Conservation (phyloP, 2,797 vertebrate species). For the Siniperca scherzeri region DNA sequence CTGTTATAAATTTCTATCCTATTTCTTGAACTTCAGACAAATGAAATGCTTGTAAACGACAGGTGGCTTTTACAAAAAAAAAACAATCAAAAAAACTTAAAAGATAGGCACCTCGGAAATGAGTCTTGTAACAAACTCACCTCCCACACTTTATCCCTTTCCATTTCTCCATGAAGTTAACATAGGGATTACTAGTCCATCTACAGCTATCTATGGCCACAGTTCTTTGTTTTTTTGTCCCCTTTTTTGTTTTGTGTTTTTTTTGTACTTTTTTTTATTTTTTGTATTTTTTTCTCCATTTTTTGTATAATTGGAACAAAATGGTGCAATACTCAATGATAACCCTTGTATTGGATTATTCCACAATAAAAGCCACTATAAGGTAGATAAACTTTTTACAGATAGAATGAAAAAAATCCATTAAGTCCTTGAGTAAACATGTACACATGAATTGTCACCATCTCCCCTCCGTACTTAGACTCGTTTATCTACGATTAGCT, state of each 20-base stretch:
- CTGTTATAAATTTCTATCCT: constrained; percentile 76
- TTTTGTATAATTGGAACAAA: constrained; percentile 85
- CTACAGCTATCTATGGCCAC: constrained; percentile 94
- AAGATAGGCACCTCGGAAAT: constrained; percentile 88
- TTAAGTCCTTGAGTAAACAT: constrained; percentile 99
- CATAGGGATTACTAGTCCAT: constrained; percentile 87
- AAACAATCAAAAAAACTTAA: constrained; percentile 53
- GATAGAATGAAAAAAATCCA: constrained; percentile 87
- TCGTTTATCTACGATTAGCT: constrained; percentile 87
- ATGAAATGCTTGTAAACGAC: constrained; percentile 95
- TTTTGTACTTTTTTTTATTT: constrained; percentile 74
- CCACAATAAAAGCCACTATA: constrained; percentile 96
- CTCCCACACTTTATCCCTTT: constrained; percentile 75
- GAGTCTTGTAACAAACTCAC: constrained; percentile 82
- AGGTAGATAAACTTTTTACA: constrained; percentile 96
- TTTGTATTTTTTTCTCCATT: constrained; percentile 74
- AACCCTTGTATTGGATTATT: constrained; percentile 91
- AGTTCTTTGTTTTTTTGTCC: constrained; percentile 83
- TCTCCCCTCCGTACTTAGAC: constrained; percentile 85
- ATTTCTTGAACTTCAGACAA: constrained; percentile 88
- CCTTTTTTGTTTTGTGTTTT: constrained; percentile 60
- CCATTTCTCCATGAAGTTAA: constrained; percentile 76
- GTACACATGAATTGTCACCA: constrained; percentile 95
- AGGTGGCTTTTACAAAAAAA: constrained; percentile 84
- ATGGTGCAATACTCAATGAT: constrained; percentile 94